Evolutionary conservation across 2,113 vertebrate species (phyloP).

Genomic region (Melanostigma gelatinosum): DNA sequence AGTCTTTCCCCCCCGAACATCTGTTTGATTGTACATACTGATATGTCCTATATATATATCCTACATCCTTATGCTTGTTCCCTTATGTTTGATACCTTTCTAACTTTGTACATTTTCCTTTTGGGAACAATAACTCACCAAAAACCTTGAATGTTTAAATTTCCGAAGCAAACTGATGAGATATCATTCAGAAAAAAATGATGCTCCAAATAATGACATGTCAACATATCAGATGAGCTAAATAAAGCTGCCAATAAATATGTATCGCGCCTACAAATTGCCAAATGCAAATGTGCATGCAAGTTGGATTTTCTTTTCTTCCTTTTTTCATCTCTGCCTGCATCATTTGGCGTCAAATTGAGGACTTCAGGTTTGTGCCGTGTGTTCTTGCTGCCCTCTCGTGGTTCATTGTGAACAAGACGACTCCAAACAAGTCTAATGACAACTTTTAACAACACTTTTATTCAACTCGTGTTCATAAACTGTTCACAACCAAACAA

Average conservation of each 20-base stretch:
- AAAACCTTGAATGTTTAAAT: not conserved
- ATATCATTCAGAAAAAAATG: not conserved
- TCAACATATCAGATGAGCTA: not conserved
- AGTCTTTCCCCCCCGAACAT: not conserved
- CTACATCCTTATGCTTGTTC: not conserved
- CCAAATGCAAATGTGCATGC: not conserved
- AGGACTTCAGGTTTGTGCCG: not conserved
- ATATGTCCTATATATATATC: not conserved
- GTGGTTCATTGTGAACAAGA: not conserved
- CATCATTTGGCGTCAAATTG: not conserved
- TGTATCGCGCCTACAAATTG: not conserved
- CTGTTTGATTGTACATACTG: not conserved
- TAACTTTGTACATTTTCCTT: not conserved
- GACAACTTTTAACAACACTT: constrained; percentile 9
- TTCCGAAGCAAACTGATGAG: not conserved
- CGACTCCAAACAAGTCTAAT: not conserved
- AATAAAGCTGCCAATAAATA: not conserved
- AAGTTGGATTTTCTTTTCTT: not conserved
- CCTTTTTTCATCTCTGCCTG: not conserved
- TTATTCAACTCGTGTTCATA: not conserved
- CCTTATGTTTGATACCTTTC: not conserved
- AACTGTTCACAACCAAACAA: not conserved
- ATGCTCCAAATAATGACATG: not conserved
- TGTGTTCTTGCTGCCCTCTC: constrained; percentile 63
- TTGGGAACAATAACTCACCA: not conserved